Evolutionary conservation across 2,888 invertebrate genomes (phyloP).

Genomic region (Lysandra coridon): DNA sequence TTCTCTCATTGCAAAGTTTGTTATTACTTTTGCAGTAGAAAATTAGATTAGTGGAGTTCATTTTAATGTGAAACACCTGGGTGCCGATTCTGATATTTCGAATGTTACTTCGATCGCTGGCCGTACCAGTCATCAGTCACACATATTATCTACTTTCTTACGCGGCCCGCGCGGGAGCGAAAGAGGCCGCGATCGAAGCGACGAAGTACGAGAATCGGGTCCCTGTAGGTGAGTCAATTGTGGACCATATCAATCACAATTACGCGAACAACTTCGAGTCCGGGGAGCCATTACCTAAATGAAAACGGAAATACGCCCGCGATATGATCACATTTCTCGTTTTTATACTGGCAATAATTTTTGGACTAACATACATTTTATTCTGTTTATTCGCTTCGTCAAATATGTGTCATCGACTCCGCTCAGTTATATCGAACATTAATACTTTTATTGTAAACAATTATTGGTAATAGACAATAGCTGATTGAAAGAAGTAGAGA

Average conservation of each 20-base stretch:
- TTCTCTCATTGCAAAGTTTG: neutral
- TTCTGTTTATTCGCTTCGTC: neutral
- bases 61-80: neutral
- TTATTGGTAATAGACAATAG: neutral
- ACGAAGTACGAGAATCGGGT: neutral
- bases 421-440: neutral
- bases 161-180: neutral
- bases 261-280: constrained; percentile 58
- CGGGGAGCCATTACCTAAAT: constrained; percentile 64
- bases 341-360: constrained; percentile 6
- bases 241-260: constrained; percentile 62
- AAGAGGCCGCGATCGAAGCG: neutral
- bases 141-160: neutral
- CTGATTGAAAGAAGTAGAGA: neutral
- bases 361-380: constrained; percentile 7
- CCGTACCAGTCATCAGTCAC: neutral
- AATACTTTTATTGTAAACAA: neutral
- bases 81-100: neutral
- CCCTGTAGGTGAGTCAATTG: constrained; percentile 45
- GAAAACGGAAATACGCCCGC: constrained; percentile 49
- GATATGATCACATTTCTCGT: constrained; percentile 16
- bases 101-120: neutral
- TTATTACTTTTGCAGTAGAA: neutral
- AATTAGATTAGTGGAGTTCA: constrained; percentile 17
- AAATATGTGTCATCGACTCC: neutral